These are phyloP conservation scores for Ephestia elutella DNA, from an alignment of 1,140 invertebrate species.

Conservation along the genomic window DNA sequence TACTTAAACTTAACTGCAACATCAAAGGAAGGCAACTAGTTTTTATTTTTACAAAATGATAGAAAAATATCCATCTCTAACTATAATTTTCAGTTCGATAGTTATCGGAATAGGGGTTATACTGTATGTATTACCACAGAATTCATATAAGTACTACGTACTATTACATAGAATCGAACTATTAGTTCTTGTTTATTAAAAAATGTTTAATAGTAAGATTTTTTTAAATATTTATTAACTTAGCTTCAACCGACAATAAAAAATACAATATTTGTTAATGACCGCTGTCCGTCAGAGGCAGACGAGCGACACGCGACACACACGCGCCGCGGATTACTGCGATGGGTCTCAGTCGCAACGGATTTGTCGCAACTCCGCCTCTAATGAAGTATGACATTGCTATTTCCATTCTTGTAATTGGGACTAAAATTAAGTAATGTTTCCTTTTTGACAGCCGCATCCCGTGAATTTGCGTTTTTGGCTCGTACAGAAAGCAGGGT, in stretches of 20 bases:
- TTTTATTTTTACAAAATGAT: no score
- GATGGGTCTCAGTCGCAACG: slow-evolving; percentile 31
- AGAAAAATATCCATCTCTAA: no score
- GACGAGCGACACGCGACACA: slow-evolving; percentile 25
- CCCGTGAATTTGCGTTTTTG: slow-evolving; percentile 1
- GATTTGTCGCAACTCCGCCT: slow-evolving; percentile 22
- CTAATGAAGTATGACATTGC: slow-evolving; percentile 40
- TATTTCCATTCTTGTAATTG: slow-evolving; percentile 17
- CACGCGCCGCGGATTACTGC: slow-evolving; percentile 35
- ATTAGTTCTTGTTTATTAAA: no score
- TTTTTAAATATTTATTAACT: no score
- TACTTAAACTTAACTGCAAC: no score
- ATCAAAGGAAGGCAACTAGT: no score
- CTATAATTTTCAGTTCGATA: no score
- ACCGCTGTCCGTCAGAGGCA: slow-evolving; percentile 25
- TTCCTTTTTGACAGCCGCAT: neutral
- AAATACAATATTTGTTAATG: slow-evolving; percentile 4
- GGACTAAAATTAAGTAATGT: slow-evolving; percentile 1
- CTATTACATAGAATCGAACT: no score
- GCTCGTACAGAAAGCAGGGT: neutral
- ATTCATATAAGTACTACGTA: no score
- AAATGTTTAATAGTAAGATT: no score
- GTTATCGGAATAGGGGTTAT: no score
- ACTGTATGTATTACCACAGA: no score
- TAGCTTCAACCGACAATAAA: neutral